phyloP scores from a whole-genome alignment of 2,113 vertebrate genomes.

The Corythaeola cristata region DNA sequence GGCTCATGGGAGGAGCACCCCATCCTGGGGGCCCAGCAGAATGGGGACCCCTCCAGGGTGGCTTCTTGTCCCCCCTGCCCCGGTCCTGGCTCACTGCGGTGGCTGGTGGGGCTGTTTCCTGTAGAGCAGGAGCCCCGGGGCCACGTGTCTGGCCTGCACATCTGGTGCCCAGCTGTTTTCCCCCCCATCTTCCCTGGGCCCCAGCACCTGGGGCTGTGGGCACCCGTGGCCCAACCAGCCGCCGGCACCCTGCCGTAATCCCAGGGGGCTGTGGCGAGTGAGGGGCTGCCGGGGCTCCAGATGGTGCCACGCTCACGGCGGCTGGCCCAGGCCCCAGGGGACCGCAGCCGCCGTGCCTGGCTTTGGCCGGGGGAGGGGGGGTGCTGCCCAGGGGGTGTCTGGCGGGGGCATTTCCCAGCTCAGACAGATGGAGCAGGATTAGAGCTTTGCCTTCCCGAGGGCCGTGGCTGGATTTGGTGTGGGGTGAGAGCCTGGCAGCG shows the following conservation, averaged over 20 bases:
- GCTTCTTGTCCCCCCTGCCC: neutral
- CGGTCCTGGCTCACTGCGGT: neutral
- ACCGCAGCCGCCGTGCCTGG: rapidly evolving
- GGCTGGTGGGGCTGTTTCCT: conserved; percentile 3
- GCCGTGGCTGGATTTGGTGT: neutral
- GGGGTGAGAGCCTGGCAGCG: rapidly evolving
- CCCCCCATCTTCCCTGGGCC: neutral
- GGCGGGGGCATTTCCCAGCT: conserved; percentile 48
- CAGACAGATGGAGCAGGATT: conserved; percentile 53
- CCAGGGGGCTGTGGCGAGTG: rapidly evolving
- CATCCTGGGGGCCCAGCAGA: neutral
- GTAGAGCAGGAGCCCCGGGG: neutral
- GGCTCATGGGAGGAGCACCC: rapidly evolving
- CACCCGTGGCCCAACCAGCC: neutral
- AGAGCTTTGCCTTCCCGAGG: neutral
- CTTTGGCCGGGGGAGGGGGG: neutral
- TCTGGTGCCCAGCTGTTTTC: conserved; percentile 47
- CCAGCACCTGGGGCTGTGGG: neutral
- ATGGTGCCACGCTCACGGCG: neutral
- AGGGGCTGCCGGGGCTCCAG: conserved; percentile 12
- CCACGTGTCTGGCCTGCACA: neutral
- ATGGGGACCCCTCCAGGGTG: neutral
- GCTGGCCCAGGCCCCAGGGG: neutral
- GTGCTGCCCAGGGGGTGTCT: neutral
- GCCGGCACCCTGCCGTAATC: neutral